Evolutionary conservation across 2,113 vertebrate species (phyloP), one percentile per base, ranked within the genome.

Genomic region (Eublepharis macularius): DNA sequence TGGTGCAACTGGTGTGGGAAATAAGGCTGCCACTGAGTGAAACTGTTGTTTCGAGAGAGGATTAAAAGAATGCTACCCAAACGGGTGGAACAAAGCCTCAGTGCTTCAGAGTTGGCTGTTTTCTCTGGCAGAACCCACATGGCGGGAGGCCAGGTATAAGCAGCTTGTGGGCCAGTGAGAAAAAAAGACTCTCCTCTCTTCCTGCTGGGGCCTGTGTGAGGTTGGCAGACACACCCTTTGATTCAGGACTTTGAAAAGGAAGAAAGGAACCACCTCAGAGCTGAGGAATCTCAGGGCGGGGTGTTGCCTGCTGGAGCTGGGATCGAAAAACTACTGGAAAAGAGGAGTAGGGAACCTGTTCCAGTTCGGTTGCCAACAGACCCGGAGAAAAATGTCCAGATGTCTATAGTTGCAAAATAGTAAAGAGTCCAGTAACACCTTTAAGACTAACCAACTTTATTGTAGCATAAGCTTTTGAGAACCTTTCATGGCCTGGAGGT

Each of bases 191-290:
- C 36, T 72, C 57, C 49, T 29, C 34, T 4, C 0, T 39, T 90
- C 93, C 88, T 91, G 93, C 91, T 0, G 14, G 85, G 88, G 79
- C 93, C 85, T 93, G 93, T 1, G 87, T 0, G 51, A 88, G 88
- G 34, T 73, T 65, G 80, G 4, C 1, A 13, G 86, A 2, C 93
- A 91, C 91, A 85, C 93, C 93, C 88, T 92, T 73, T 66, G 26
- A 60, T 60, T 86, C 77, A 91, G 39, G 83, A 72, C 79, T 87
- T 76, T 76, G 89, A 84, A 39, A 10, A 69, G 4, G 76, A 43
- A 76, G 32, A 45, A 80, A 88, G 65, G 72, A 89, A 66, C 66
- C 82, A 83, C 86, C 87, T 90, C 84, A 90, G 72, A 81, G 83
- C 90, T 69, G 81, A 92, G 83, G 90, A 91, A 93, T 93, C 86